Evolutionary conservation across 2,888 invertebrate species (phyloP).

Genomic region (Schrankia costaestrigalis): DNA sequence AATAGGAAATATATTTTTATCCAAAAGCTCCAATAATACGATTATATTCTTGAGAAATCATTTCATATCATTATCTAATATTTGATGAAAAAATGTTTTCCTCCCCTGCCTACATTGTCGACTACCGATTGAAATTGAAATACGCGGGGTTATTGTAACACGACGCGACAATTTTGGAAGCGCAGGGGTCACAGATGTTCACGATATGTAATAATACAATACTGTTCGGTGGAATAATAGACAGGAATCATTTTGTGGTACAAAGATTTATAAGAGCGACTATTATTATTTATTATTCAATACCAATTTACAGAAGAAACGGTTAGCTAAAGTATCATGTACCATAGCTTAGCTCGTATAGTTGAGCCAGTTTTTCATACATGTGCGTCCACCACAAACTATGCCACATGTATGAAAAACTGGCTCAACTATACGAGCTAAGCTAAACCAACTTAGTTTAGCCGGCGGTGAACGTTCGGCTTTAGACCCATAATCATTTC

Average conservation of each 20-base stretch:
- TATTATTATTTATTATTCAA: too few relatives aligned
- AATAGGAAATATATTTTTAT: too few relatives aligned
- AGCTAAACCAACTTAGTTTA: too few relatives aligned
- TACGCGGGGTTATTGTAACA: conserved; percentile 34
- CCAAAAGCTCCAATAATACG: conserved; percentile 16
- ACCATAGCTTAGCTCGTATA: too few relatives aligned
- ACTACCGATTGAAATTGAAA: conserved; percentile 35
- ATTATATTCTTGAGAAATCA: conserved; percentile 22
- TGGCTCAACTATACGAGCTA: too few relatives aligned
- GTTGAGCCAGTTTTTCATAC: too few relatives aligned
- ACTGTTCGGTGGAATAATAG: conserved; percentile 33
- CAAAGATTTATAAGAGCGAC: conserved; percentile 17
- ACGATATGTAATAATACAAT: conserved; percentile 50
- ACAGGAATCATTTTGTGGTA: conserved; percentile 27
- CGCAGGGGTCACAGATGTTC: conserved; percentile 50
- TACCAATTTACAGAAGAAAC: too few relatives aligned
- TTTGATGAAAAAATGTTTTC: conserved; percentile 32
- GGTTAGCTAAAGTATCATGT: too few relatives aligned
- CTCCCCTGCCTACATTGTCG: conserved; percentile 10
- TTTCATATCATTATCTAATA: conserved; percentile 32
- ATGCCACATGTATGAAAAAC: too few relatives aligned
- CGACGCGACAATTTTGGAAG: conserved; percentile 46
- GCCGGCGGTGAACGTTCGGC: too few relatives aligned
- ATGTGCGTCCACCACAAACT: too few relatives aligned
- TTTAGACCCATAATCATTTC: too few relatives aligned